These are phyloP conservation scores for Hyposoter dolosus DNA, from an alignment of 2,888 invertebrate species.

Conservation along the genomic window DNA sequence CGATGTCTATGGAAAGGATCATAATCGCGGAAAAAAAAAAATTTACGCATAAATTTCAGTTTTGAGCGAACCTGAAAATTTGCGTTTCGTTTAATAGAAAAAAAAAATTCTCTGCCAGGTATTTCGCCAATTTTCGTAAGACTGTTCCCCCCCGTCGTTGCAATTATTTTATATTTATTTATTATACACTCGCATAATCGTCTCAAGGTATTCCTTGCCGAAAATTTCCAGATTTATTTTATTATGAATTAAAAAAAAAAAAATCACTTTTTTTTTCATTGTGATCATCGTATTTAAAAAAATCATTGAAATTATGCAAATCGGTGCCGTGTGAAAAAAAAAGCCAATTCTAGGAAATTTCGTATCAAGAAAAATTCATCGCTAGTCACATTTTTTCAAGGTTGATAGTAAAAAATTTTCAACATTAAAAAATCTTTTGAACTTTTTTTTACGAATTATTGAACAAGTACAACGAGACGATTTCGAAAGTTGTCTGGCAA, in stretches of 20 bases:
- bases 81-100: not conserved
- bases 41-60: not conserved
- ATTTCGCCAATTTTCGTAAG: constrained; percentile 80
- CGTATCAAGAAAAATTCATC: too few species aligned
- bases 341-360: too few species aligned
- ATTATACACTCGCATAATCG: not conserved
- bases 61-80: not conserved
- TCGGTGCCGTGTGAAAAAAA: not conserved
- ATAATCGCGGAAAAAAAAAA: not conserved
- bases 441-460: not conserved
- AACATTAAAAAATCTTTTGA: not conserved
- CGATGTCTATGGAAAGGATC: constrained; percentile 2
- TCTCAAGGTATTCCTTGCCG: not conserved
- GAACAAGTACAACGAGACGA: not conserved
- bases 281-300: not conserved
- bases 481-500: not conserved
- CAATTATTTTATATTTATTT: constrained; percentile 28
- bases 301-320: not conserved
- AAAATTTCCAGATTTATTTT: not conserved
- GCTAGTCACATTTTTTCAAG: not conserved
- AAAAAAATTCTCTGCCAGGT: constrained; percentile 55
- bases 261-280: too few species aligned
- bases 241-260: not conserved
- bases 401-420: not conserved
- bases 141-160: constrained; percentile 75